Evolutionary conservation across 64 coral and sea anemone genomes (phyloP), one percentile per base, ranked within the genome.

Genomic region (Montipora foliosa): DNA sequence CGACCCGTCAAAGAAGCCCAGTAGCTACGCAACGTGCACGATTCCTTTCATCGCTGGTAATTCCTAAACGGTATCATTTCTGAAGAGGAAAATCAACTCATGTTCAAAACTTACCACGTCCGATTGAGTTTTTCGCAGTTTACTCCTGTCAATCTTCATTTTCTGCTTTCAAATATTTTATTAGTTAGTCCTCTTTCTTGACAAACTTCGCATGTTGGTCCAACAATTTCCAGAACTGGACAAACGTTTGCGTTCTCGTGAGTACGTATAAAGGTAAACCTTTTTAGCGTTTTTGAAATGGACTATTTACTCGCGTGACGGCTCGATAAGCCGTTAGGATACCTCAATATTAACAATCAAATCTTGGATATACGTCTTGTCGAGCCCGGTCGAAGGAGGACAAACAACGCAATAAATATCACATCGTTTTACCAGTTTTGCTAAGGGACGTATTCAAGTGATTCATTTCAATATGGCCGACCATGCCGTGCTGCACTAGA

Each of bases 91-190:
- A 72, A n/a, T 49, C 0, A 12, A 64, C 9, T 4, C 61, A 16
- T 16, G 14, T 11, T 64, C 61, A 64, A 9, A 57, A 73, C 92
- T 85, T 96, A 99, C 98, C 95, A 95, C 89, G 79, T 99, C 94
- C 21, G 98, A 99, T 71, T 99, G 98, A 52, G 82, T 94, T 84
- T 99, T 99, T 66, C 98, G 88, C 59, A 99, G 79, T 93, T 99
- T 99, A 90, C 92, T 96, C 61, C 95, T 81, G 79, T 99, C 98
- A 92, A 99, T 96, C 80, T 99, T 99, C 98, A 99, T 99, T 79
- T 79, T 96, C 6, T 12, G 45, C 13, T 66, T 59, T 60, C 74
- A 29, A 15, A 77, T 46, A 69, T 64, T 91, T 57, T 53, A 52
- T 51, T 52, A 70, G 82, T 45, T 95, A 67, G 37, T 37, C 37